These are phyloP conservation scores for Agriopis aurantiaria DNA, from an alignment of 2,888 invertebrate genomes.

Conservation along the genomic window DNA sequence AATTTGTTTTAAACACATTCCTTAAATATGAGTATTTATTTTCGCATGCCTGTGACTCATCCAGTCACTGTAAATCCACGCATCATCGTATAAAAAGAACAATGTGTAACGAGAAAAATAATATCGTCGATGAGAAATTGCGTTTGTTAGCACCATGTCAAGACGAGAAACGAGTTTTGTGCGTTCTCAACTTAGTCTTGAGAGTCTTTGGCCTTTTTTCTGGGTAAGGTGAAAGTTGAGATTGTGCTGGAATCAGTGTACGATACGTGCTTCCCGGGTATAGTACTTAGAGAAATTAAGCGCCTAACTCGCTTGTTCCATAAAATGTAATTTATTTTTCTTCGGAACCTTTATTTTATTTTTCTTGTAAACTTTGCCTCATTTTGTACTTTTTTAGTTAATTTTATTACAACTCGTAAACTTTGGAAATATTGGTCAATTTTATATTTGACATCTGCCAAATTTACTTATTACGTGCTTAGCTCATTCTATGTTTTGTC, in stretches of 20 bases:
- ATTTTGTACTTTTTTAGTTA: not conserved
- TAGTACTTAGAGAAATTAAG: not conserved
- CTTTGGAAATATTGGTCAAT: too few species aligned
- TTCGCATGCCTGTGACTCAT: constrained; percentile 13
- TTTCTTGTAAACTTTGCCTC: not conserved
- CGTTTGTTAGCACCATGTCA: constrained; percentile 58
- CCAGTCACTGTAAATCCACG: constrained; percentile 29
- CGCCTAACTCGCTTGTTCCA: not conserved
- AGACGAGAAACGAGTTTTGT: constrained; percentile 46
- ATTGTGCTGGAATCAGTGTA: constrained; percentile 30
- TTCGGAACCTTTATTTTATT: not conserved
- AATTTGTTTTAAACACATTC: too few species aligned
- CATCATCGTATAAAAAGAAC: constrained; percentile 35
- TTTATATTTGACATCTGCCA: too few species aligned
- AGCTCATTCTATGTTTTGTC: too few species aligned
- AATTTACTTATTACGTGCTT: too few species aligned
- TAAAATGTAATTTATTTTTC: not conserved
- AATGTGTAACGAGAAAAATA: constrained; percentile 53
- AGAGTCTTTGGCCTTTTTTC: constrained; percentile 6
- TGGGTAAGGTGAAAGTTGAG: constrained; percentile 29
- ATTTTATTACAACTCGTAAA: too few species aligned
- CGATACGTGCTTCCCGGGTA: constrained; percentile 20
- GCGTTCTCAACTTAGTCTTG: constrained; percentile 46
- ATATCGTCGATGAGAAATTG: constrained; percentile 59
- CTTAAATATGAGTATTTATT: too few species aligned